A percentile compares a stretch with the other conserved stretches of the same genome.
Conservation (phyloP, 2,113 vertebrate genomes). For the Theristicus caerulescens region DNA sequence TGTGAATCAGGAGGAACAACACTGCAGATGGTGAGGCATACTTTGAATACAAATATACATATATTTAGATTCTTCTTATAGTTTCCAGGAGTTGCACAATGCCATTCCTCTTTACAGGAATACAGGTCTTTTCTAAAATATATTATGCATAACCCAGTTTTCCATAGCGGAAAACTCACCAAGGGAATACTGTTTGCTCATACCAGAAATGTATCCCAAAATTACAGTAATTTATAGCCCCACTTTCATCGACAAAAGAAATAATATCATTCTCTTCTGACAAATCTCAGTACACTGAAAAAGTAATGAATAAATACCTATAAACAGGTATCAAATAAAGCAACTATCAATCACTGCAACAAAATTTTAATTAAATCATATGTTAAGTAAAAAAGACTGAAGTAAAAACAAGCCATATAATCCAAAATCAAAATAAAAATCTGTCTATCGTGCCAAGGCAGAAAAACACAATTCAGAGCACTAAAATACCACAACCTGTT, state of each 20-base stretch:
- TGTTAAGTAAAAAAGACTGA: conserved; percentile 36
- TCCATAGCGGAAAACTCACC: conserved; percentile 42
- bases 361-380: conserved; percentile 67
- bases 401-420: conserved; percentile 26
- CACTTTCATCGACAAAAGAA: conserved; percentile 59
- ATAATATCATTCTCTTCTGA: conserved; percentile 53
- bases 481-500: background rate
- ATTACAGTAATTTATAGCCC: conserved; percentile 54
- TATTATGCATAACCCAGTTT: conserved; percentile 29
- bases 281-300: conserved; percentile 37
- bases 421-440: conserved; percentile 41
- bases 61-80: background rate
- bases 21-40: background rate
- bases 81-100: background rate
- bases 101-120: background rate
- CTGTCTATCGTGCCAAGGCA: background rate
- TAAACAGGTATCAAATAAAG: conserved; percentile 67
- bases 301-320: conserved; percentile 45
- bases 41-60: background rate
- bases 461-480: background rate
- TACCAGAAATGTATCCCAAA: conserved; percentile 28
- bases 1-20: background rate
- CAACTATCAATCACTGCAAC: conserved; percentile 63
- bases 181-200: conserved; percentile 28
- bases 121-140: conserved; percentile 28